A percentile compares a stretch with the other conserved stretches of the same genome.
phyloP scores from a whole-genome alignment of 2,797 vertebrate species.

The Gadopsis bispinosus region DNA sequence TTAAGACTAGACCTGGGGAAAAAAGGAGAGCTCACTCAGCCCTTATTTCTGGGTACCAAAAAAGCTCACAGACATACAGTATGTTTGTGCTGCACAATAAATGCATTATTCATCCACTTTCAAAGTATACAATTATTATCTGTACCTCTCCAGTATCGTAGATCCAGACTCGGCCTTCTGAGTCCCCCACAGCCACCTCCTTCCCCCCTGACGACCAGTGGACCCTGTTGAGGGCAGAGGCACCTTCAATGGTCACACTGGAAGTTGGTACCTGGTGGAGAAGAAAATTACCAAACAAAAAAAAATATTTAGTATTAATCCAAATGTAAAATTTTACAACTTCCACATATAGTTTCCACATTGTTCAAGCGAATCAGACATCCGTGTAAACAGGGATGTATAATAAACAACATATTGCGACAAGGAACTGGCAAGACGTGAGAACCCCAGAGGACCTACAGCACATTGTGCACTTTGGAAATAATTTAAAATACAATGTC shows the following conservation, averaged over 20 bases:
- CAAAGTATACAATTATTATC: neutral
- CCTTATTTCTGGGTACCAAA: conserved; percentile 1
- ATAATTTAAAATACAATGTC: conserved; percentile 19
- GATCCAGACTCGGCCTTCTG: conserved; percentile 96
- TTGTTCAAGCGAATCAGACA: neutral
- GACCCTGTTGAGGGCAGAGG: conserved; percentile 95
- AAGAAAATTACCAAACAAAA: neutral
- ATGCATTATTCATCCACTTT: neutral
- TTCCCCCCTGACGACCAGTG: conserved; percentile 95
- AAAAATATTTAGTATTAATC: neutral
- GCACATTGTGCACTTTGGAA: conserved; percentile 6
- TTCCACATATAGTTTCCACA: neutral
- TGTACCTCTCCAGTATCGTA: conserved; percentile 98
- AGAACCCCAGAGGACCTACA: conserved; percentile 1
- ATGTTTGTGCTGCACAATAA: neutral
- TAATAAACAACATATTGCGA: neutral
- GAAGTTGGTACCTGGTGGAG: conserved; percentile 92
- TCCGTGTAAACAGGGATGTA: neutral
- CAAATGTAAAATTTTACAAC: neutral
- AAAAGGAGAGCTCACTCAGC: neutral
- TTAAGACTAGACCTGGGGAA: neutral
- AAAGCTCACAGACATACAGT: neutral
- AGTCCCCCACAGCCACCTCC: conserved; percentile 97
- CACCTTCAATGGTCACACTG: conserved; percentile 94
- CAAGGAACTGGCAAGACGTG: neutral